phyloP scores from a whole-genome alignment of 2,888 invertebrate genomes.

The Bedellia somnulentella region DNA sequence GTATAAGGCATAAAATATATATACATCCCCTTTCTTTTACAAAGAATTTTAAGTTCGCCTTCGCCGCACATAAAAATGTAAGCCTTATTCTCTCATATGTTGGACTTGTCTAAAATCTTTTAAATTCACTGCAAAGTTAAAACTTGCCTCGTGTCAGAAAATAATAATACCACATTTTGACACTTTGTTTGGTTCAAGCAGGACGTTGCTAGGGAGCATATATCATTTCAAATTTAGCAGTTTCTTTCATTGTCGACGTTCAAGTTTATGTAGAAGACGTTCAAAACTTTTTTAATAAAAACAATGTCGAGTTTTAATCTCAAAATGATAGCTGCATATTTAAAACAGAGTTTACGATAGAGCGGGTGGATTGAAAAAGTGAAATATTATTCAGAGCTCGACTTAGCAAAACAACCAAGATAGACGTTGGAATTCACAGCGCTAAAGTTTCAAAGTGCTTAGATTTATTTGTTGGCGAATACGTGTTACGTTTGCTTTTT shows the following conservation, averaged over 20 bases:
- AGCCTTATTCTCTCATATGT: too few species aligned
- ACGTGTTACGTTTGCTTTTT: conserved; percentile 13
- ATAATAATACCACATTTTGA: too few species aligned
- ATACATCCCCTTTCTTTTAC: too few species aligned
- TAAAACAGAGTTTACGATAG: conserved; percentile 1
- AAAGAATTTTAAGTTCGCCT: too few species aligned
- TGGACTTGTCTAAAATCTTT: too few species aligned
- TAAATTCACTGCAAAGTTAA: too few species aligned
- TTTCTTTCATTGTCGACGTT: conserved; percentile 2
- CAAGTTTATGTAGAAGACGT: background rate
- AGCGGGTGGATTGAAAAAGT: background rate
- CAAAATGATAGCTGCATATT: background rate
- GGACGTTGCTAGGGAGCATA: background rate
- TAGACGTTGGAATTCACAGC: conserved; percentile 17
- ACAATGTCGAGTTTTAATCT: background rate
- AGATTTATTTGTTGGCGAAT: conserved; percentile 24
- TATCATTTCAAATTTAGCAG: background rate
- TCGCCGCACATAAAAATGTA: too few species aligned
- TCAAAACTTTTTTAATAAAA: conserved; percentile 2
- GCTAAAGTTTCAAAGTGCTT: conserved; percentile 20
- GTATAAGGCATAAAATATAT: too few species aligned
- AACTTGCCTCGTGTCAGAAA: too few species aligned
- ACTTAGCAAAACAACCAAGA: conserved; percentile 7
- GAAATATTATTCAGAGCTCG: background rate
- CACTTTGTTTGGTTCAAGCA: too few species aligned